phyloP scores from a whole-genome alignment of 2,888 invertebrate species.

The Caradrina kadenii region DNA sequence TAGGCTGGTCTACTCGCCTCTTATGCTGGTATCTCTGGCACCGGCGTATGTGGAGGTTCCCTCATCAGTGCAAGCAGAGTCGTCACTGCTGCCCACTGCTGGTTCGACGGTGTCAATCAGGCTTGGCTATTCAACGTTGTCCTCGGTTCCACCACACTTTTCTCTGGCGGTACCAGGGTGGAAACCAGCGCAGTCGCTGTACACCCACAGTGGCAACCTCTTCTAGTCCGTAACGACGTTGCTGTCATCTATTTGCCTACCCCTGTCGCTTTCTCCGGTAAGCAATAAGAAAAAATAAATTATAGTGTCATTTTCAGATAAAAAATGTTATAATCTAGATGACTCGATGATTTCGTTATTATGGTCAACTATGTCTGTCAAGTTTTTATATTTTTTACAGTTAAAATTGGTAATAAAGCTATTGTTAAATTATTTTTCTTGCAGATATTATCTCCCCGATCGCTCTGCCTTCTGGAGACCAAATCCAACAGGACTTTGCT shows the following conservation, averaged over 20 bases:
- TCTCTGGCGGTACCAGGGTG: conserved; percentile 72
- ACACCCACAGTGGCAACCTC: conserved; percentile 74
- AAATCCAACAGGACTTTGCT: conserved; percentile 62
- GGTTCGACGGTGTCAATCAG: conserved; percentile 77
- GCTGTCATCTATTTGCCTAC: conserved; percentile 72
- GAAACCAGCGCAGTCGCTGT: conserved; percentile 66
- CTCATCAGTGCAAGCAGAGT: conserved; percentile 68
- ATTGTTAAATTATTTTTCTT: conserved; percentile 38
- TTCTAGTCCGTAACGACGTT: conserved; percentile 72
- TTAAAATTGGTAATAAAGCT: no score
- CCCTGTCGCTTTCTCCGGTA: conserved; percentile 67
- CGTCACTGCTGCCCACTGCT: conserved; percentile 81
- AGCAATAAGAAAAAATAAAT: conserved; percentile 18
- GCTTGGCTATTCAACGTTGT: conserved; percentile 74
- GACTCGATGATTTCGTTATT: no score
- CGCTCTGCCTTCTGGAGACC: conserved; percentile 67
- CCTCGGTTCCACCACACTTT: conserved; percentile 72
- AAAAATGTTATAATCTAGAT: no score
- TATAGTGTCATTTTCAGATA: no score
- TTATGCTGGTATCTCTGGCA: conserved; percentile 37
- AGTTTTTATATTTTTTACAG: no score
- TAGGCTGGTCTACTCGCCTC: conserved; percentile 60
- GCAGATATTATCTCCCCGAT: conserved; percentile 69
- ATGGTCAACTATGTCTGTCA: no score
- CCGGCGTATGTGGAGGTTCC: conserved; percentile 76